Evolutionary conservation across 2,797 vertebrate species (phyloP), one percentile per base, ranked within the genome.

Genomic region (Argya squamiceps): DNA sequence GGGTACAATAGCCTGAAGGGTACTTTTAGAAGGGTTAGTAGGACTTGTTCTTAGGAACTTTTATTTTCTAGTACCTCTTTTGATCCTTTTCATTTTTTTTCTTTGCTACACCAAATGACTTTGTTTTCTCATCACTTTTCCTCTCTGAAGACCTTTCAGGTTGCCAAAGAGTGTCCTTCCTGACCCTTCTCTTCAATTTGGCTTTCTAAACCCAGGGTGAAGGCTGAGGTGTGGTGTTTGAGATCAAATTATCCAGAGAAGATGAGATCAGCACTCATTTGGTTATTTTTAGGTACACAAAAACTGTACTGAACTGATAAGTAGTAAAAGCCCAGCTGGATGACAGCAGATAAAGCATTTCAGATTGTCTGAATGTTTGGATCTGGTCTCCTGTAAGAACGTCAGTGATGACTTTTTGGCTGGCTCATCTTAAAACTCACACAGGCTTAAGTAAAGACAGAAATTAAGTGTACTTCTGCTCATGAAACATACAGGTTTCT

Each of bases 401-500:
- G 75, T 49, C 37, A 41, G 26, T 11, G 63, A 63, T 34, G 21
- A 19, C 9, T 15, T 74, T 92, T 76, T 74, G 27, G 2, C 23
- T 49, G 6, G 26, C 22, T 58, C 19, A 8, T 47, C 56, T 53
- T 43, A 58, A 62, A 43, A 59, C 46, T 74, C 1, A 0, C 13
- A 29, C 8, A 58, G 6, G 15, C 8, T 84, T n/a, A 26, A 69
- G 5, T 49, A 64, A 81, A 92, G 10, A 17, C 22, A 59, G 37
- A 44, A 83, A 21, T 68, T 15, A 77, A 15, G 16, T 15, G 2
- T 39, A 8, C 47, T 86, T 90, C 30, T 86, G 64, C 26, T 76
- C 15, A 2, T 1, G 1, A 67, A 84, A n/a, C 10, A 15, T 27
- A 10, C 0, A 60, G 4, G 1, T 22, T 39, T 10, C 27, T 79